Conservation (phyloP, 2,797 vertebrate genomes). For the Psittacula derbiana region DNA sequence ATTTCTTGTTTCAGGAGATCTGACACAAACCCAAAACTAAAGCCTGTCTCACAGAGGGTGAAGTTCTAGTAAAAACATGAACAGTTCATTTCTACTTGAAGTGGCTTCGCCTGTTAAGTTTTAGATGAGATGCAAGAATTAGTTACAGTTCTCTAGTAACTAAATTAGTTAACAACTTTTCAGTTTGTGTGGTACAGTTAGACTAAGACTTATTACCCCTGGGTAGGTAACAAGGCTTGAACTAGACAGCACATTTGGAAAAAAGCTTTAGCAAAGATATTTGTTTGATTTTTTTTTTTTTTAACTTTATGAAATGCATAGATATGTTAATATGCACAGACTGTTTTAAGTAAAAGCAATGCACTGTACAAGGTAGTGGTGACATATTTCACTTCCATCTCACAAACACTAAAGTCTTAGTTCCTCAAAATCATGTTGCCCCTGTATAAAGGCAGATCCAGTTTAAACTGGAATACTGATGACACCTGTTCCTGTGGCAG, state of each 20-base stretch:
- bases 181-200: not conserved
- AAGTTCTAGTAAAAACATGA: not conserved
- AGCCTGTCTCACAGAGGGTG: not conserved
- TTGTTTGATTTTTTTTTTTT: not conserved
- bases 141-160: not conserved
- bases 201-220: not conserved
- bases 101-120: not conserved
- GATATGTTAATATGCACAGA: rapidly evolving
- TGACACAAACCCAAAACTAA: not conserved
- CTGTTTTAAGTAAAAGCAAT: not conserved
- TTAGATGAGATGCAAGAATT: not conserved
- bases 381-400: not conserved
- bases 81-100: not conserved
- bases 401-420: not conserved
- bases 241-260: not conserved
- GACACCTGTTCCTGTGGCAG: not conserved
- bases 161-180: not conserved
- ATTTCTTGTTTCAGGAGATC: not conserved
- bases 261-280: not conserved
- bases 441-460: not conserved
- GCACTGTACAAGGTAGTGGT: not conserved
- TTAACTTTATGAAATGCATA: not conserved
- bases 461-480: not conserved
- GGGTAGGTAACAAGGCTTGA: not conserved
- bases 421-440: not conserved